Evolutionary conservation across 2,888 invertebrate genomes (phyloP), one percentile per base, ranked within the genome.

Genomic region (Synanthedon tipuliformis): DNA sequence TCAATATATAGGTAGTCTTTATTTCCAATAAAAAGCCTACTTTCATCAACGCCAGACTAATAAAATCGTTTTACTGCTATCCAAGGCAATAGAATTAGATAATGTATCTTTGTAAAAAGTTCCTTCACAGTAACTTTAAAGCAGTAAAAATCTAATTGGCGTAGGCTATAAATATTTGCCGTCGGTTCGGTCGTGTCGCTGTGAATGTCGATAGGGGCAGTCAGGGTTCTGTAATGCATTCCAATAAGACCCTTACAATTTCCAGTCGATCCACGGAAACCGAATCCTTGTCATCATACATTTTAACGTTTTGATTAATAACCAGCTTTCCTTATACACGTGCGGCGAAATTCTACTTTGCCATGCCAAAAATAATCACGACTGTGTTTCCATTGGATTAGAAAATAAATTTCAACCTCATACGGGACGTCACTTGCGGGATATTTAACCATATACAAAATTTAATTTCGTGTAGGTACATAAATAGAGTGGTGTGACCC

Each of bases 1-100:
- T 34, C 34, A 34, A 34, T 34, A 13, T 45, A 45, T 73, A 23
- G 23, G 23, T 23, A 68, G 72, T 71, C 73, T 77, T 81, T 80
- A 81, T 82, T 83, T 81, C 82, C 82, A 83, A 83, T 86, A 82
- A 84, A 82, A 81, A 62, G 71, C 73, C 80, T 82, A 79, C 74
- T 81, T 81, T 79, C 79, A 81, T 81, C 80, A 81, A 69, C 75
- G 71, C 71, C 66, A 66, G 68, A 69, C 83, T 80, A 81, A 85
- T 86, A 86, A 86, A 81, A 63, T 70, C 70, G 68, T 72, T 83
- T 85, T 80, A 84, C 68, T 80, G 81, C 79, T 76, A 83, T 80
- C 79, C 78, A 65, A 62, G 73, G 71, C 75, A 73, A 77, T 78
- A 70, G 76, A 83, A 83, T 82, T 77, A 78, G 78, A 78, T 79